phyloP scores from a whole-genome alignment of 2,888 invertebrate genomes.

The Mantis religiosa region DNA sequence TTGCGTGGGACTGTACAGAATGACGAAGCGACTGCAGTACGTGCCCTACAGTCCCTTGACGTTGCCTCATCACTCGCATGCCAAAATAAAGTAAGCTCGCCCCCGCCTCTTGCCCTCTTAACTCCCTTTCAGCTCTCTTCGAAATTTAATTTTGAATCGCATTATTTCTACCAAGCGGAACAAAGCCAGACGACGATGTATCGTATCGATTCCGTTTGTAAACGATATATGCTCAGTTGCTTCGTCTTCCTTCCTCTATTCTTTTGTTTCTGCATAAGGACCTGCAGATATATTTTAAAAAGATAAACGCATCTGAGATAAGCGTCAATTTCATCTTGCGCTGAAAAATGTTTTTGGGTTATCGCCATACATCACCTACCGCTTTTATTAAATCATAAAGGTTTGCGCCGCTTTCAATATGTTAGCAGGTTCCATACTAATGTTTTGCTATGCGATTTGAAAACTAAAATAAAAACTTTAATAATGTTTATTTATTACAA shows the following conservation, averaged over 20 bases:
- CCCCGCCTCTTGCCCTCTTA: neutral
- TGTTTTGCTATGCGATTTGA: no score
- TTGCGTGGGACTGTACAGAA: neutral
- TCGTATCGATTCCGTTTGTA: neutral
- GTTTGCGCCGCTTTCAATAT: no score
- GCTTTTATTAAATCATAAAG: no score
- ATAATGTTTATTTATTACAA: no score
- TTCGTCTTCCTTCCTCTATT: neutral
- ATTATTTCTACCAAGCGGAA: constrained; percentile 22
- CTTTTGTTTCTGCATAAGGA: neutral
- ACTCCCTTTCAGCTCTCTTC: constrained; percentile 8
- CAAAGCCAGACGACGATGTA: constrained; percentile 2
- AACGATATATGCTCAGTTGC: neutral
- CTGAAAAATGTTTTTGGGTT: no score
- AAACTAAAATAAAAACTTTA: no score
- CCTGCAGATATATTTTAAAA: neutral
- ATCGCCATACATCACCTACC: no score
- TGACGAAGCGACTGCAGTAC: neutral
- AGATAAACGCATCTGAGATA: neutral
- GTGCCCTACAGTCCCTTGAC: neutral
- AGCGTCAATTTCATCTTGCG: no score
- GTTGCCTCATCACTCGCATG: constrained; percentile 19
- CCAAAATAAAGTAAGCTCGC: constrained; percentile 15
- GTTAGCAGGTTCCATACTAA: no score
- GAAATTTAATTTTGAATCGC: constrained; percentile 28